These are phyloP conservation scores for Caenorhabditis virilis DNA, from an alignment of 2,888 invertebrate species.

Conservation along the genomic window DNA sequence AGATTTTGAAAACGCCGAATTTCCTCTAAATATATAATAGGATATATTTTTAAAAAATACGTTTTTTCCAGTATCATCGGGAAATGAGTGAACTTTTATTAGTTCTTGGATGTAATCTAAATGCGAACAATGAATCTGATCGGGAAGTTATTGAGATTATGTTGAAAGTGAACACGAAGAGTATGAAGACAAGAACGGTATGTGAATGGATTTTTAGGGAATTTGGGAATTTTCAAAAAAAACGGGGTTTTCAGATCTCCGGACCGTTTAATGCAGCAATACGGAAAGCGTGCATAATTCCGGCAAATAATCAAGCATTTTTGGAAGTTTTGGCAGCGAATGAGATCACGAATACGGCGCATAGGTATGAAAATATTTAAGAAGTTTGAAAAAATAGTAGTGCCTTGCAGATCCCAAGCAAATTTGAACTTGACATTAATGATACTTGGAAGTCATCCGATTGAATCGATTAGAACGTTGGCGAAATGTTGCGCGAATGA, in stretches of 20 bases:
- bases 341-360: conserved; percentile 25
- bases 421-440: conserved; percentile 23
- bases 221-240: too few species aligned
- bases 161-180: conserved; percentile 28
- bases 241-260: conserved; percentile 4
- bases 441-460: conserved; percentile 13
- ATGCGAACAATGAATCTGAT: conserved; percentile 11
- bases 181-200: conserved; percentile 26
- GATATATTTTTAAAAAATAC: too few species aligned
- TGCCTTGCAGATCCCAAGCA: conserved; percentile 14
- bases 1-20: too few species aligned
- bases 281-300: conserved; percentile 2
- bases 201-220: too few species aligned
- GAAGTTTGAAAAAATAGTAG: too few species aligned
- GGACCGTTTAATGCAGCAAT: conserved; percentile 17
- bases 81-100: conserved; percentile 31
- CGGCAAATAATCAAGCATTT: conserved; percentile 6
- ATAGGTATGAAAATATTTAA: too few species aligned
- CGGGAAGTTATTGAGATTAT: conserved; percentile 27
- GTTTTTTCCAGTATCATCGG: conserved; percentile 17
- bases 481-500: conserved; percentile 16
- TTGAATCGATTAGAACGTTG: conserved; percentile 18
- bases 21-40: too few species aligned
- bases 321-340: conserved; percentile 19
- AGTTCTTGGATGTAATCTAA: conserved; percentile 24